These are phyloP conservation scores for Neuroscelio doddi DNA, from an alignment of 2,888 invertebrate genomes.

Conservation along the genomic window DNA sequence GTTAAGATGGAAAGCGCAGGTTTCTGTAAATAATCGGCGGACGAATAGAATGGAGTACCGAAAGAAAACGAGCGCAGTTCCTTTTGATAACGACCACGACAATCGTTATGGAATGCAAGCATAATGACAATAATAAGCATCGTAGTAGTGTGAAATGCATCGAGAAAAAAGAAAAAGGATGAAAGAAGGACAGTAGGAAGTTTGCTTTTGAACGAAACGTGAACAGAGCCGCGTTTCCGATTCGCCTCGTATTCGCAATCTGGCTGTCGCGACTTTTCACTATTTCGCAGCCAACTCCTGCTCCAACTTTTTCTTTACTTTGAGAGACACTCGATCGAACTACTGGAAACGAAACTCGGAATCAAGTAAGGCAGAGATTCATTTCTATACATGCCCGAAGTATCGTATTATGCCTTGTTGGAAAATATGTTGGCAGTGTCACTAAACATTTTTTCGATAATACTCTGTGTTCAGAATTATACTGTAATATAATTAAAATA, in stretches of 20 bases:
- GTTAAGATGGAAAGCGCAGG: conserved; percentile 6
- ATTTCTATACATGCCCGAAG: not conserved
- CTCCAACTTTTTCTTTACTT: conserved; percentile 8
- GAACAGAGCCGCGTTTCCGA: conserved; percentile 11
- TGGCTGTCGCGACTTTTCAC: conserved; percentile 8
- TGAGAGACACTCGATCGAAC: conserved; percentile 7
- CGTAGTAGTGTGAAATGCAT: not conserved
- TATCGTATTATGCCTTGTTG: not conserved
- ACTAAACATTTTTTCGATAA: too few species aligned
- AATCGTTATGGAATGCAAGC: not conserved
- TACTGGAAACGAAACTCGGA: not conserved
- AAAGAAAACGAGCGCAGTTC: not conserved
- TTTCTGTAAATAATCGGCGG: too few species aligned
- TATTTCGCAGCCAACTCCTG: not conserved
- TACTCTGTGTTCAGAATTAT: too few species aligned
- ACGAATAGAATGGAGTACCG: conserved; percentile 45
- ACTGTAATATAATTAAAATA: too few species aligned
- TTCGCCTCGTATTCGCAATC: not conserved
- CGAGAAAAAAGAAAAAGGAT: not conserved
- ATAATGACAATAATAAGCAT: conserved; percentile 1
- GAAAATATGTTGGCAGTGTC: not conserved
- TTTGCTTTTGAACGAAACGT: conserved; percentile 10
- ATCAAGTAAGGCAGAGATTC: not conserved
- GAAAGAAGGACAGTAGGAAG: conserved; percentile 5
- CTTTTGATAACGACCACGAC: conserved; percentile 23